Evolutionary conservation across 2,797 vertebrate species (phyloP).

Genomic region (Hippocampus kuda): DNA sequence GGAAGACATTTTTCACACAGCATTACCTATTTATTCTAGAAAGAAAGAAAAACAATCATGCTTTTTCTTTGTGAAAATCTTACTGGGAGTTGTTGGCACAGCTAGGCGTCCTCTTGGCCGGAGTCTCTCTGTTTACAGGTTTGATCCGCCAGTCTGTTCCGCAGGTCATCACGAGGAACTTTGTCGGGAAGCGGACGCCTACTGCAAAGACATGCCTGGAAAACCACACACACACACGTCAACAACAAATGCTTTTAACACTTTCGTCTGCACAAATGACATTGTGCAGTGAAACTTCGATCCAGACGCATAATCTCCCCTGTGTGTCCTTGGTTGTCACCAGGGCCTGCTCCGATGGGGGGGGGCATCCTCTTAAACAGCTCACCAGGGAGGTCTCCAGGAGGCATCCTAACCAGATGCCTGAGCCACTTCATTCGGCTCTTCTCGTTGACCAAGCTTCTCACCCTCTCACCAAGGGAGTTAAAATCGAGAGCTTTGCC

Average conservation of each 20-base stretch:
- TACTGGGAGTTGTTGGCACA: background rate
- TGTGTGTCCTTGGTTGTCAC: background rate
- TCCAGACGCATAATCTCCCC: background rate
- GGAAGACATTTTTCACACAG: background rate
- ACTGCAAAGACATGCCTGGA: conserved; percentile 81
- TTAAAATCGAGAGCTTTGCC: no score
- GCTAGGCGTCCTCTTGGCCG: conserved; percentile 50
- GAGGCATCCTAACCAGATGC: background rate
- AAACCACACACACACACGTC: conserved; percentile 28
- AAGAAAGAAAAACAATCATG: no score
- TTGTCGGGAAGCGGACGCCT: conserved; percentile 75
- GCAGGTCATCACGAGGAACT: conserved; percentile 72
- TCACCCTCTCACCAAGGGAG: no score
- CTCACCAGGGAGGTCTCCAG: background rate
- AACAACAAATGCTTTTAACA: background rate
- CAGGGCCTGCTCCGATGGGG: background rate
- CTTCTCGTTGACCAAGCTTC: no score
- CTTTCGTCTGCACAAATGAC: background rate
- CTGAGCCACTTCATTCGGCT: background rate
- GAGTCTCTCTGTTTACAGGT: conserved; percentile 76
- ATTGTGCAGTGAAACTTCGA: no score
- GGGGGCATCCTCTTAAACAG: background rate
- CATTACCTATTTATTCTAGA: background rate
- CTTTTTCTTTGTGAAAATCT: no score
- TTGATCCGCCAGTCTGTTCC: conserved; percentile 80